phyloP scores from a whole-genome alignment of 1,140 invertebrate genomes.

The Trinorchestia longiramus region DNA sequence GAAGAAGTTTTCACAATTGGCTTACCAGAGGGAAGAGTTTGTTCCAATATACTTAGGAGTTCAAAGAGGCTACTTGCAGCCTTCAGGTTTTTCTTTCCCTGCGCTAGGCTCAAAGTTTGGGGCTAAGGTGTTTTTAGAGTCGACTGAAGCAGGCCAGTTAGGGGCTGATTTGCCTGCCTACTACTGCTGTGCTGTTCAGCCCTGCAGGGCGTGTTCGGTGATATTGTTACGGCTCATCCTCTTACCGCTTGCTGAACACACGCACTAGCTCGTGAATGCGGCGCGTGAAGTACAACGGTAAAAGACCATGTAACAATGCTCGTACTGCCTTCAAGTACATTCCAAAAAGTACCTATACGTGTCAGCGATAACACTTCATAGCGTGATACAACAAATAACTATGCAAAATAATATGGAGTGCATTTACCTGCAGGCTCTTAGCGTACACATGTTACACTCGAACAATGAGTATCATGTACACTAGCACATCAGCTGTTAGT shows the following conservation, averaged over 20 bases:
- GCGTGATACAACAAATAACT: too few species aligned
- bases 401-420: too few species aligned
- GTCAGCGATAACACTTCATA: too few species aligned
- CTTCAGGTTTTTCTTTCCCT: neutral
- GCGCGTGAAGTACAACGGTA: neutral
- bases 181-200: neutral
- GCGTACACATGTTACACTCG: neutral
- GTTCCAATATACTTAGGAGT: neutral
- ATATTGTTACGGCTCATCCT: neutral
- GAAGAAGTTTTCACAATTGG: neutral
- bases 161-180: neutral
- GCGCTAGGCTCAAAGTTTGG: neutral
- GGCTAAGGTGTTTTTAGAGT: neutral
- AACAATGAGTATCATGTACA: neutral
- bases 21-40: neutral
- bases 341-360: too few species aligned
- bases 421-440: neutral
- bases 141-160: neutral
- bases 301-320: neutral
- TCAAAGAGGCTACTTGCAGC: neutral
- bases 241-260: neutral
- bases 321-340: too few species aligned
- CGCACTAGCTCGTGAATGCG: neutral
- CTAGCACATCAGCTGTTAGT: neutral
- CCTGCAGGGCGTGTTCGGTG: neutral